phyloP scores from a whole-genome alignment of 2,113 vertebrate species.

The Halcyon senegalensis region DNA sequence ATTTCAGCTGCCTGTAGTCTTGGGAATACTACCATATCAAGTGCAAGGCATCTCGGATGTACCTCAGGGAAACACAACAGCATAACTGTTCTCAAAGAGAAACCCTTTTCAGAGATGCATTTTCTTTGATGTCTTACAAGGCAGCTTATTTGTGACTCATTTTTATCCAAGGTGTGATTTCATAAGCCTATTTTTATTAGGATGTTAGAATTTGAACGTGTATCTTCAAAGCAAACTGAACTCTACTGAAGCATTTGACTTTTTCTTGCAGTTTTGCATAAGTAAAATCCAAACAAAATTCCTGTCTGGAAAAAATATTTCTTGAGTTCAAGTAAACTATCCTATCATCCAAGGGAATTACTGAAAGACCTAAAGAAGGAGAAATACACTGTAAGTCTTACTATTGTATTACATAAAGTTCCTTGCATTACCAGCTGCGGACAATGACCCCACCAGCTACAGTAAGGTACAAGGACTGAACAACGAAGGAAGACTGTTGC shows the following conservation, averaged over 20 bases:
- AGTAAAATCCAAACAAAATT: background rate
- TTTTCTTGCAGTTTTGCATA: background rate
- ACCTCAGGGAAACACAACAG: background rate
- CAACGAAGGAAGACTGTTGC: background rate
- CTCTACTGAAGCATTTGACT: background rate
- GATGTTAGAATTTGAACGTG: background rate
- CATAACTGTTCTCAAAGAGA: background rate
- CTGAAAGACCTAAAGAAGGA: background rate
- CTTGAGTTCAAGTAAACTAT: background rate
- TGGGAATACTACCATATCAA: background rate
- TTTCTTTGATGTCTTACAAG: background rate
- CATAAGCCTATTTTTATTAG: background rate
- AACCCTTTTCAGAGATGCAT: background rate
- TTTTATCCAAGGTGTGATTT: background rate
- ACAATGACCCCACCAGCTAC: background rate
- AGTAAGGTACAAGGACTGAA: background rate
- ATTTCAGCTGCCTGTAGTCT: background rate
- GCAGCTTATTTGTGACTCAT: background rate
- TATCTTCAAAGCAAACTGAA: background rate
- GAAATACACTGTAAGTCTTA: background rate
- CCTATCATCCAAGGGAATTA: background rate
- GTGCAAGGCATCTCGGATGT: background rate
- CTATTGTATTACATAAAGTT: background rate
- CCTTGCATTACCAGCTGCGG: background rate
- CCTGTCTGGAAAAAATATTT: background rate